Evolutionary conservation across 2,888 invertebrate species (phyloP), one percentile per base, ranked within the genome.

Genomic region (Eubasilissa splendida): DNA sequence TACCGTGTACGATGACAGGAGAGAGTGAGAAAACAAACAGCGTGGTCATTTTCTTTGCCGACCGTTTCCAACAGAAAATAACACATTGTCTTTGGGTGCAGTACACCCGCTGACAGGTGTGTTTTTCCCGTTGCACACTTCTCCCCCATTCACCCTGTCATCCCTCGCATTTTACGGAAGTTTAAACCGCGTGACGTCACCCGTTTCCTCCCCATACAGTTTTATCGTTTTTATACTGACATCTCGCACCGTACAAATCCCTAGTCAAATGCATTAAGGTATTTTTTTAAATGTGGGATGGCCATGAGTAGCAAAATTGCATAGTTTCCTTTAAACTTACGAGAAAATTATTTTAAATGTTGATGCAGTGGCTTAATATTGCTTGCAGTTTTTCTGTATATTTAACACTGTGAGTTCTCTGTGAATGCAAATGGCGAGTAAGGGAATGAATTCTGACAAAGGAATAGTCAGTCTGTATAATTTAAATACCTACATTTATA

Each of bases 171-270:
- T 58, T 63, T 60, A 65, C 76, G 77, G 77, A 77, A 77, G 77
- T 58, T 42, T 54, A 65, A 58, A 56, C 76, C 58, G 63, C 58
- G 70, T 79, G 79, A 80, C 80, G 82, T 80, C 82, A 80, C 80
- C 56, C 65, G 82, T 78, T 82, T 82, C 82, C 82, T 82, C 54
- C 52, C 74, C 58, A 60, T 60, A 60, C 80, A 59, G 80, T 82
- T 82, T 78, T 82, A 82, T 82, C 82, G 77, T 80, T 82, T 82
- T 82, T 79, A 65, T 56, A 50, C 54, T 76, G 79, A 74, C 79
- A 68, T 75, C 33, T 79, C 75, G 52, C 74, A 42, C 58, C 79
- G 56, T 74, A 73, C 71, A 73, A 73, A 73, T 73, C 71, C 53
- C 70, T 52, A 54, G 70, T 70, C 70, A 70, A 70, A 70, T 70